These are phyloP conservation scores for Atta cephalotes DNA, from an alignment of 1,140 invertebrate genomes.

Conservation along the genomic window DNA sequence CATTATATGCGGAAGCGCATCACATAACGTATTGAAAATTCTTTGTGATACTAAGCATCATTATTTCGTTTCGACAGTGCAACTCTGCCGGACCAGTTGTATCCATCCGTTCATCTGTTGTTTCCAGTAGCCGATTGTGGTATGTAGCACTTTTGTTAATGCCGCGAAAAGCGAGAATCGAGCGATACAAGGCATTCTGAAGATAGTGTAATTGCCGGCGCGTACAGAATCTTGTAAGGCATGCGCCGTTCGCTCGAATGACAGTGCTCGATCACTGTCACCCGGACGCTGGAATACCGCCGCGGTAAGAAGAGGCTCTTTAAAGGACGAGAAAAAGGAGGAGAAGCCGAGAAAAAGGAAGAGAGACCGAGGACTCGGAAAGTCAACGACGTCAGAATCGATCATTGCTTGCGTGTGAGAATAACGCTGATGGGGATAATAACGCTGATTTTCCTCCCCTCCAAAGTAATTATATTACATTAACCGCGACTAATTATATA, in stretches of 20 bases:
- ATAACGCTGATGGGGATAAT: slow-evolving; percentile 37
- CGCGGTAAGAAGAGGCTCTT: slow-evolving; percentile 74
- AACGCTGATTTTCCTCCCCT: slow-evolving; percentile 40
- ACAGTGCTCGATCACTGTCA: slow-evolving; percentile 78
- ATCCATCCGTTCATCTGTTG: background rate
- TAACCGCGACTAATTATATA: slow-evolving; percentile 1
- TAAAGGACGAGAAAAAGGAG: slow-evolving; percentile 72
- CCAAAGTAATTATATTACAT: slow-evolving; percentile 28
- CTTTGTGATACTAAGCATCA: background rate
- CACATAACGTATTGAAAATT: background rate
- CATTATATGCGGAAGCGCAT: background rate
- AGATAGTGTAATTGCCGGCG: slow-evolving; percentile 79
- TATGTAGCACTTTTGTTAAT: slow-evolving; percentile 72
- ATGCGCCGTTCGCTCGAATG: slow-evolving; percentile 73
- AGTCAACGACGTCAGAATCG: slow-evolving; percentile 69
- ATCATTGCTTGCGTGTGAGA: slow-evolving; percentile 66
- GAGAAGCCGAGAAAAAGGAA: slow-evolving; percentile 69
- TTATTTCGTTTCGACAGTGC: background rate
- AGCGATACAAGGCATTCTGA: slow-evolving; percentile 76
- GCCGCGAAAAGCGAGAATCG: slow-evolving; percentile 77
- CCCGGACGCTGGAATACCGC: slow-evolving; percentile 70
- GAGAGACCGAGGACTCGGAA: slow-evolving; percentile 61
- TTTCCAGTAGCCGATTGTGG: slow-evolving; percentile 66
- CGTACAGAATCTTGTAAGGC: slow-evolving; percentile 77
- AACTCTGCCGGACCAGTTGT: background rate